Base-by-base conservation (phyloP, 2,797 vertebrate species). In the Rhodeus uyekii region DNA sequence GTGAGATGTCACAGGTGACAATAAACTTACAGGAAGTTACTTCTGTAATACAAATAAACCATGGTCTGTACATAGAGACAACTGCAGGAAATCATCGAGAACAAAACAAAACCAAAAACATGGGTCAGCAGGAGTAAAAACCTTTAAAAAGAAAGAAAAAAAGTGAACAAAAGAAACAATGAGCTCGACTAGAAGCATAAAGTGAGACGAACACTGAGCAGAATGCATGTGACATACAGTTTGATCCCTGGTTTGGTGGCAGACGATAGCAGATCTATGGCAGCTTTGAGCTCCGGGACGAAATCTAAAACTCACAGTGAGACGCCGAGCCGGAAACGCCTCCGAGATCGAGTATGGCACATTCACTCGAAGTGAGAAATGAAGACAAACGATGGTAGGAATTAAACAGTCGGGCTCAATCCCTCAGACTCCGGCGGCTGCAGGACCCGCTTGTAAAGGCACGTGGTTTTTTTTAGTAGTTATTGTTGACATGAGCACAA, bases 261-360 rank as follows among this genome's bases (percentile, higher is more conserved):
- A 80, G 77, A 64, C 24, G 38, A 27, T 9, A 29, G 18, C 8
- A 81, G 32, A 55, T 46, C 53, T 34, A 76, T 55, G 91, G 92
- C 92, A 92, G 92, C 90, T 88, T 87, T 91, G 88, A 88, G 89
- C 91, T 88, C 90, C 86, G 5, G 78, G 86, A 89, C 83, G 77
- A 87, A 29, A 50, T 72, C 82, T 69, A 82, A 84, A 61, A 86
- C 87, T 84, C 71, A 87, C 86, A 90, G 88, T 86, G 87, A 63
- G 79, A 58, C 50, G 6, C 48, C 27, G 48, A 61, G 69, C 53
- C 61, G 76, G 18, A 68, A 73, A 14, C 29, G 12, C n/a, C 69
- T 60, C 8, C 74, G 79, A 92, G 90, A 91, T 90, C 89, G 89
- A 46, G 68, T 93, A 92, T 93, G 93, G 93, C 93, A 93, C 81